Conservation (phyloP, 2,888 invertebrate species). For the Drosophila anomelani region DNA sequence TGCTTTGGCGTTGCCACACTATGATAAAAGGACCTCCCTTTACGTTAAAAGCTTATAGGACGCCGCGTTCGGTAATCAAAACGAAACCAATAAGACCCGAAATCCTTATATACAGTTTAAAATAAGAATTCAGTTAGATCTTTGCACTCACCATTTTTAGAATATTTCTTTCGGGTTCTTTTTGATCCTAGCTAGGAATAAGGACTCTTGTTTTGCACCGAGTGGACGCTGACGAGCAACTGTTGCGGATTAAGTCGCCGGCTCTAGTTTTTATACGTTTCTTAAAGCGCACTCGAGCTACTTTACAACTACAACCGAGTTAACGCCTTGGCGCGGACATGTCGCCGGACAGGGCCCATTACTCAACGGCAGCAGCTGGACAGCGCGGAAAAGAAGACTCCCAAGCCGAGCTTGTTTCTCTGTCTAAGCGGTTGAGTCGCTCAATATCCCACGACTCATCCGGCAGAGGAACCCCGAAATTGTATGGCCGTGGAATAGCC, state of each 20-base stretch:
- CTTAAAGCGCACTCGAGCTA: slow-evolving; percentile 49
- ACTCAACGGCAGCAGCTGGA: slow-evolving; percentile 54
- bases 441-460: slow-evolving; percentile 69
- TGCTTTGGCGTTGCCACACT: not conserved
- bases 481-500: slow-evolving; percentile 59
- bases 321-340: slow-evolving; percentile 53
- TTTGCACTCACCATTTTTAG: slow-evolving; percentile 8
- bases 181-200: not conserved
- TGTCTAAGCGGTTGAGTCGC: slow-evolving; percentile 11
- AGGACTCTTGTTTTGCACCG: slow-evolving; percentile 23
- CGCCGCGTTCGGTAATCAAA: not conserved
- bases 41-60: not conserved
- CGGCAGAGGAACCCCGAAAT: slow-evolving; percentile 50
- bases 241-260: slow-evolving; percentile 44
- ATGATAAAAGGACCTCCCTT: not conserved
- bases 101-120: accelerated
- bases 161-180: slow-evolving; percentile 4
- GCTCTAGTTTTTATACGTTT: slow-evolving; percentile 62
- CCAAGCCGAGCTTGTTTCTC: slow-evolving; percentile 50
- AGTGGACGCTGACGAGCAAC: slow-evolving; percentile 52
- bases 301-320: slow-evolving; percentile 69
- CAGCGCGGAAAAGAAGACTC: slow-evolving; percentile 24
- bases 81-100: not conserved
- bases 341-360: slow-evolving; percentile 66
- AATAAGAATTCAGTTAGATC: not conserved